These are phyloP conservation scores for Drosophila paramelanica DNA, from an alignment of 2,888 invertebrate species.

Conservation along the genomic window DNA sequence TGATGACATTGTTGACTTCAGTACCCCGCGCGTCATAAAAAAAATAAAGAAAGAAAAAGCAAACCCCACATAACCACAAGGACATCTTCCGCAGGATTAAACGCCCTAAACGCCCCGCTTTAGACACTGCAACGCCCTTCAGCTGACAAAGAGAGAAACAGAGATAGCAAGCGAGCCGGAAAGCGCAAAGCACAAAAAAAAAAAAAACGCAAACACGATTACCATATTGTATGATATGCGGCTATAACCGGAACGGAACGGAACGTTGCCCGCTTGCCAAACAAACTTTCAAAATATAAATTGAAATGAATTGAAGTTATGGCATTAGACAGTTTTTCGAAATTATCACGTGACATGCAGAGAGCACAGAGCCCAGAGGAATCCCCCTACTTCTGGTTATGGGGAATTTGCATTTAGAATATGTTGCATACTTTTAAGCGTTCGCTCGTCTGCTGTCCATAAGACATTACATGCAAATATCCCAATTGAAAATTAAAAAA, in stretches of 20 bases:
- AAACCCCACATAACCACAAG: slow-evolving; percentile 70
- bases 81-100: slow-evolving; percentile 81
- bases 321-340: slow-evolving; percentile 76
- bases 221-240: slow-evolving; percentile 73
- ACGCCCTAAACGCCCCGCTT: slow-evolving; percentile 79
- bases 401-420: slow-evolving; percentile 81
- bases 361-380: slow-evolving; percentile 24
- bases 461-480: neutral
- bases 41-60: slow-evolving; percentile 35
- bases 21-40: slow-evolving; percentile 65
- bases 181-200: slow-evolving; percentile 28
- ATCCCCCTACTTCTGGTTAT: slow-evolving; percentile 1
- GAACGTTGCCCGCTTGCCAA: slow-evolving; percentile 44
- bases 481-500: neutral
- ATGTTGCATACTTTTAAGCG: slow-evolving; percentile 61
- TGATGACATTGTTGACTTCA: slow-evolving; percentile 82
- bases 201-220: slow-evolving; percentile 63
- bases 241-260: slow-evolving; percentile 57
- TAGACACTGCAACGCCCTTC: slow-evolving; percentile 75
- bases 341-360: slow-evolving; percentile 81
- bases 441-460: neutral
- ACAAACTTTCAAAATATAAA: slow-evolving; percentile 72
- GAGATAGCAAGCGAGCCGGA: slow-evolving; percentile 30
- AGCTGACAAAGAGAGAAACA: slow-evolving; percentile 25
- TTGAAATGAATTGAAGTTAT: slow-evolving; percentile 82